Conservation (phyloP, 2,888 invertebrate species). For the Muschampia plurimacula region DNA sequence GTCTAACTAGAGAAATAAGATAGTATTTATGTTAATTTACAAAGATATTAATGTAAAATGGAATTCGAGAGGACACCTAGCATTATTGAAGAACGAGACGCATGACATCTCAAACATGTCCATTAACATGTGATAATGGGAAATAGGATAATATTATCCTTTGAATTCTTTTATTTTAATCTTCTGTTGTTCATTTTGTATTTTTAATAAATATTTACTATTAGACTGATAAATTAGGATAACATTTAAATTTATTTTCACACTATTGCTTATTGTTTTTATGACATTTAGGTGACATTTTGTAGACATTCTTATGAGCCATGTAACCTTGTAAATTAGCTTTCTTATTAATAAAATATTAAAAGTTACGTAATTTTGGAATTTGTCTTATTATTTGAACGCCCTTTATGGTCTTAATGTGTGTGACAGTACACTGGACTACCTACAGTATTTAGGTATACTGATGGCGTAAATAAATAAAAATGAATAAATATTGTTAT, state of each 20-base stretch:
- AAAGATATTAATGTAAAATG: too few relatives aligned
- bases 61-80: too few relatives aligned
- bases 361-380: not conserved
- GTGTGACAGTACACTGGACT: too few relatives aligned
- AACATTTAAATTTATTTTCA: not conserved
- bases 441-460: too few relatives aligned
- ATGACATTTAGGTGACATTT: constrained; percentile 1
- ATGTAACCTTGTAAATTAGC: not conserved
- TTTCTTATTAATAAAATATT: not conserved
- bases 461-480: too few relatives aligned
- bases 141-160: not conserved
- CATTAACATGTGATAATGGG: not conserved
- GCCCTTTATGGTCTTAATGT: too few relatives aligned
- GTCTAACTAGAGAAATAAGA: too few relatives aligned
- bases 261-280: not conserved
- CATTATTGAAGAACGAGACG: too few relatives aligned
- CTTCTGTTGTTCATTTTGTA: not conserved
- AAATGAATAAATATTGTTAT: too few relatives aligned
- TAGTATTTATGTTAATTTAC: too few relatives aligned
- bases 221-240: constrained; percentile 8
- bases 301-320: not conserved
- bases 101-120: too few relatives aligned
- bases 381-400: not conserved
- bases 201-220: not conserved
- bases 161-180: not conserved